Evolutionary conservation across 2,797 vertebrate genomes (phyloP).

Genomic region (Florisuga fusca): DNA sequence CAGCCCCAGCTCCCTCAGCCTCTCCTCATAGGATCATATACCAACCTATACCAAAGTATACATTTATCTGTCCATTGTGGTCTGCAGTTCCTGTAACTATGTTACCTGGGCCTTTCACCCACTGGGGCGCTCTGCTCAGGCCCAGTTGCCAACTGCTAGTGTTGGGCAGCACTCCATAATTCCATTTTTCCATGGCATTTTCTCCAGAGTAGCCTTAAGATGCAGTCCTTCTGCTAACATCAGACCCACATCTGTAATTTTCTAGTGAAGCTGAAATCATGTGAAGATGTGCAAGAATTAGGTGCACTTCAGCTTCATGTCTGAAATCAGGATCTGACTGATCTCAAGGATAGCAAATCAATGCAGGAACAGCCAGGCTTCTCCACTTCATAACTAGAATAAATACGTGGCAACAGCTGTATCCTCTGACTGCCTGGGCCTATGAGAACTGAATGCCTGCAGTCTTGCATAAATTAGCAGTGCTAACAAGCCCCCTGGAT

Average conservation of each 20-base stretch:
- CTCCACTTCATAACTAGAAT: background rate
- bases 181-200: background rate
- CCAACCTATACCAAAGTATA: background rate
- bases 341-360: background rate
- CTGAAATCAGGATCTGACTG: background rate
- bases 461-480: background rate
- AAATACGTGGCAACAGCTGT: background rate
- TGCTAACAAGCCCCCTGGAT: background rate
- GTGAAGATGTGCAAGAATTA: background rate
- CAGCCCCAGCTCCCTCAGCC: too few relatives aligned
- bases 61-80: background rate
- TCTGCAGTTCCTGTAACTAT: background rate
- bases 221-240: background rate
- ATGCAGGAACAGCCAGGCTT: background rate
- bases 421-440: background rate
- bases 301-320: background rate
- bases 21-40: too few relatives aligned
- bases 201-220: background rate
- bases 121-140: too few relatives aligned
- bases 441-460: background rate
- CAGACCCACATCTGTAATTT: background rate
- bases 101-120: background rate
- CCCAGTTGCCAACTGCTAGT: too few relatives aligned
- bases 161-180: background rate
- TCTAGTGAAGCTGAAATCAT: background rate